Percentiles rank a stretch among this genome's conserved stretches.
phyloP scores from a whole-genome alignment of 2,888 invertebrate species.

The Drosophila nr. perissopoda region DNA sequence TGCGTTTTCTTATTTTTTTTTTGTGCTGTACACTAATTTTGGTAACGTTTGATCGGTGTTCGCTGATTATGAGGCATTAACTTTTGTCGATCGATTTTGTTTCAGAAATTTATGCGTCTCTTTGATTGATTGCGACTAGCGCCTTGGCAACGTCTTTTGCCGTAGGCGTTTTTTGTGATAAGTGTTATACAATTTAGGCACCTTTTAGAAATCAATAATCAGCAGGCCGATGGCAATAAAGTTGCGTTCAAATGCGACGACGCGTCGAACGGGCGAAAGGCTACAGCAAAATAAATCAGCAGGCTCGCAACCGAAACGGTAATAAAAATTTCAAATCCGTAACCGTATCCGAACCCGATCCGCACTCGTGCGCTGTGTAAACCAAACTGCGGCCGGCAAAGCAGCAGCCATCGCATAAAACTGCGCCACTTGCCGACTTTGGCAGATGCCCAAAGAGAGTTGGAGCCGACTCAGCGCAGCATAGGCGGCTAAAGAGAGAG shows the following conservation, averaged over 20 bases:
- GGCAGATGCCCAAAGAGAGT: slow-evolving; percentile 51
- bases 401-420: slow-evolving; percentile 78
- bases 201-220: slow-evolving; percentile 51
- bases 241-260: slow-evolving; percentile 21
- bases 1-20: slow-evolving; percentile 34
- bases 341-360: slow-evolving; percentile 58
- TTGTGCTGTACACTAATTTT: slow-evolving; percentile 29
- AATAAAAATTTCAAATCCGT: slow-evolving; percentile 37
- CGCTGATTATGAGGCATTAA: slow-evolving; percentile 29
- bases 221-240: slow-evolving; percentile 24
- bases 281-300: slow-evolving; percentile 8
- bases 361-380: slow-evolving; percentile 77
- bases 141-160: slow-evolving; percentile 20
- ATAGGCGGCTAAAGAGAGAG: slow-evolving; percentile 26
- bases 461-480: slow-evolving; percentile 25
- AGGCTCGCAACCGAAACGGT: slow-evolving; percentile 40
- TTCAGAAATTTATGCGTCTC: slow-evolving; percentile 48
- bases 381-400: slow-evolving; percentile 80
- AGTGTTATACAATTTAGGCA: slow-evolving; percentile 51
- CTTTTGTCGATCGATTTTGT: slow-evolving; percentile 43
- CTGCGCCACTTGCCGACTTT: slow-evolving; percentile 64
- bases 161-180: slow-evolving; percentile 28
- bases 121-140: slow-evolving; percentile 63
- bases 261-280: slow-evolving; percentile 19
- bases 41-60: slow-evolving; percentile 18